These are phyloP conservation scores for Gymnobelideus leadbeateri DNA, from an alignment of 2,113 vertebrate species.

Conservation along the genomic window DNA sequence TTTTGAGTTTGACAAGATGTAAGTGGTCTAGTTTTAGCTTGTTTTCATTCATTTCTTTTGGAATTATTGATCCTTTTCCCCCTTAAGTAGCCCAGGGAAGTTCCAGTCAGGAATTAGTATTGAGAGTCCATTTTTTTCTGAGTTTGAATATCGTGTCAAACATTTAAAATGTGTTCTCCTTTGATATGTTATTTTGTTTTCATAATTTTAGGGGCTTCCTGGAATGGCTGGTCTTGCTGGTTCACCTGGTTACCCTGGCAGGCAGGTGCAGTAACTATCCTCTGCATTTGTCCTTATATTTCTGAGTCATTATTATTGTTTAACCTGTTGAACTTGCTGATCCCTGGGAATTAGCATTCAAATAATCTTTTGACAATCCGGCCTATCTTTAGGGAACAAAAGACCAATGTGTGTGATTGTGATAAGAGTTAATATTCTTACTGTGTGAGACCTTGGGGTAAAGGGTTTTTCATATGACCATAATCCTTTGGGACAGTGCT, in stretches of 20 bases:
- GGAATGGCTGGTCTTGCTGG: conserved; percentile 91
- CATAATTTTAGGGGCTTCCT: conserved; percentile 88
- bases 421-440: not conserved
- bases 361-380: not conserved
- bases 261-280: conserved; percentile 99
- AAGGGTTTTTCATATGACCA: not conserved
- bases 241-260: conserved; percentile 97
- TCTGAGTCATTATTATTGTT: not conserved
- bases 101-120: conserved; percentile 33
- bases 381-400: conserved; percentile 34
- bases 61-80: not conserved
- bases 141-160: conserved; percentile 2
- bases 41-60: conserved; percentile 36
- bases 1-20: not conserved
- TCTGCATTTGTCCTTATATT: conserved; percentile 68
- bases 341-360: conserved; percentile 32
- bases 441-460: not conserved
- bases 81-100: not conserved
- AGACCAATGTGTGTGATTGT: not conserved
- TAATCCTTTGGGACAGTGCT: not conserved
- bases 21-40: conserved; percentile 6
- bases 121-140: not conserved
- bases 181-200: conserved; percentile 45
- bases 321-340: not conserved
- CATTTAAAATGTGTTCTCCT: not conserved